These are phyloP conservation scores for Clupea harengus DNA, from an alignment of 2,113 vertebrate species.

Conservation along the genomic window DNA sequence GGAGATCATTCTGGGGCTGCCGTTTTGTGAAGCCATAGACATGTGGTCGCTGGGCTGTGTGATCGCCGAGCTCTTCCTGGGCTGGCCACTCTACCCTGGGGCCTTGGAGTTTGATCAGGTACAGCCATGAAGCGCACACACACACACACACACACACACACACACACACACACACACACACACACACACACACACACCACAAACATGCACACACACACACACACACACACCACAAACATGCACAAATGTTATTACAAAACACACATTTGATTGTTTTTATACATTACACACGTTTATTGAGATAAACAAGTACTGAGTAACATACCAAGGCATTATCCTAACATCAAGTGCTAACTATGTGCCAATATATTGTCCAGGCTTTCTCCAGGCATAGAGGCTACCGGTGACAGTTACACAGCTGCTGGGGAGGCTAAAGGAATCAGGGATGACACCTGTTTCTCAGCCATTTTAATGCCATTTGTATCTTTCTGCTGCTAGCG, in stretches of 20 bases:
- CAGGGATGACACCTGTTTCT: not conserved
- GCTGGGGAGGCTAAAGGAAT: not conserved
- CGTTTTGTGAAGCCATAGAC: constrained; percentile 99
- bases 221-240: too few relatives aligned
- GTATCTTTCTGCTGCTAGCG: not conserved
- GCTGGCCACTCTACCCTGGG: constrained; percentile 98
- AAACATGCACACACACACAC: not conserved
- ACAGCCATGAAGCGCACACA: not conserved
- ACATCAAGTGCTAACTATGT: not conserved
- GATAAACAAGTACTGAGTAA: too few relatives aligned
- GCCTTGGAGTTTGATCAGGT: constrained; percentile 99
- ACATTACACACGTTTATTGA: too few relatives aligned
- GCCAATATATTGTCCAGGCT: not conserved
- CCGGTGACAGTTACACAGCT: not conserved
- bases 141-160: not conserved
- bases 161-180: not conserved
- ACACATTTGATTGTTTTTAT: too few relatives aligned
- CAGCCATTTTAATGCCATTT: not conserved
- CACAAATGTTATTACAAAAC: too few relatives aligned
- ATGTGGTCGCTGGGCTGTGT: constrained; percentile 99
- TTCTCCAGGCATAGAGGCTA: not conserved
- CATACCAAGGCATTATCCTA: not conserved
- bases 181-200: not conserved
- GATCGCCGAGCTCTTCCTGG: constrained; percentile 97
- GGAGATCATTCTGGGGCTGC: constrained; percentile 99